Evolutionary conservation across 1,140 invertebrate genomes (phyloP), one percentile per base, ranked within the genome.

Genomic region (Stenopsyche tienmushanensis): DNA sequence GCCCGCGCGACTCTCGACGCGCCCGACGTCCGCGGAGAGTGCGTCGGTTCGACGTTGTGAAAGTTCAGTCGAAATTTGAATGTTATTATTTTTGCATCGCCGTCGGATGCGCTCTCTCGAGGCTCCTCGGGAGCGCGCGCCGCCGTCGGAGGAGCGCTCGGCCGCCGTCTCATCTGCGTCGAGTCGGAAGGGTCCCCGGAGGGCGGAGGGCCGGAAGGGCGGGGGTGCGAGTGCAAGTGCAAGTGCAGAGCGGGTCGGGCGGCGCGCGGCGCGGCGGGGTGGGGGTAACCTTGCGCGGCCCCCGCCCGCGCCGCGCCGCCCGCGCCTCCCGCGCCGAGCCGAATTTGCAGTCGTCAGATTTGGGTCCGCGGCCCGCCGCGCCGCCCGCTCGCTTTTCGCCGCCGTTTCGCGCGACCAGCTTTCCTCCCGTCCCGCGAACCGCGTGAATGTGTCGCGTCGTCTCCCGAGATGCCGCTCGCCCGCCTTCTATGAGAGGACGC

Each of bases 131-230:
- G n/a, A n/a, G n/a, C 34, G 34, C 34, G n/a, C 29, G 29, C 29
- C 29, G 29, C 29, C 13, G 13, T 34, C 29, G 29, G 29, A 7
- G 5, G 29, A n/a, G n/a, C n/a, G n/a, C n/a, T n/a, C 44, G 44
- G 18, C 44, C 10, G 10, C 10, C 44, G 17, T 8, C 17, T 13
- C 17, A 18, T 8, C 5, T 47, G 44, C 44, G 44, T 8, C 8
- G 5, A 15, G 44, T 5, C 44, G 10, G 44, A 47, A n/a, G n/a
- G n/a, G n/a, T n/a, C n/a, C n/a, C 65, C 23, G 23, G 20, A 1
- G 21, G 23, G 49, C 9, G 29, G 44, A 21, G 45, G 21, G 65
- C 64, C 67, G 72, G 71, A 72, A 76, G 77, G 75, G 74, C 67
- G 73, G 26, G 25, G 52, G 52, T 25, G 9, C 20, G 2, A 10